Base-by-base conservation (phyloP, 2,113 vertebrate species). In the Pygoscelis adeliae region DNA sequence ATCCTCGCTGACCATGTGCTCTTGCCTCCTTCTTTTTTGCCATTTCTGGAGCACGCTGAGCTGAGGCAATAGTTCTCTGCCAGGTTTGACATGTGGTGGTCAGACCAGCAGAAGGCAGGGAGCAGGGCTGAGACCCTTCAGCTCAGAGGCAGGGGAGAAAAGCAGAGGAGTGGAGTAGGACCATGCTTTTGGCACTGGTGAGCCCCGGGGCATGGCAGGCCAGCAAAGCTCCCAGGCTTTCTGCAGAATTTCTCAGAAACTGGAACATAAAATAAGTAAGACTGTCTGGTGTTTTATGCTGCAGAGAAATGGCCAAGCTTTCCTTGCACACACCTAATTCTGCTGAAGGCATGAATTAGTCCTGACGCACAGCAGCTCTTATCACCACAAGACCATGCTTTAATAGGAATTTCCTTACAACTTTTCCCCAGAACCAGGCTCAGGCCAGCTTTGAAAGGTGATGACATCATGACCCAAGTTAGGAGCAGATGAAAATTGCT, bases 351-450 rank as follows among this genome's bases (percentile, higher is more conserved):
- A 69, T 47, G 36, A 88, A 30, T 55, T 50, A 69, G 27, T 77
- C 40, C 40, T 83, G 73, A 69, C 3, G 3, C n/a, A 87, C 69
- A 59, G 49, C 32, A 79, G 84, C 56, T 80, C 92, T 95, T 95
- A 94, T 83, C 89, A 81, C 50, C 66, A 47, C 46, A 71, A 42
- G 50, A 74, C 38, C 92, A 77, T 47, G 34, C 83, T 94, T 93
- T 83, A 58, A 55, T 26, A 91, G 85, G 74, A 91, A 95, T 95
- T 96, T 93, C 96, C 93, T 90, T 83, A 50, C 7, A 19, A 46
- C 87, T 93, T 90, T 40, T 61, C 89, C 19, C 32, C 59, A 87
- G 61, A 95, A 42, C 14, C 36, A 77, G 34, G 18, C 36, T 86
- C 29, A 73, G 62, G 50, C 47, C 50, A 90, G 58, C 22, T 96